These are phyloP conservation scores for Urocyon cinereoargenteus DNA, from an alignment of 2,797 vertebrate genomes.

Conservation along the genomic window DNA sequence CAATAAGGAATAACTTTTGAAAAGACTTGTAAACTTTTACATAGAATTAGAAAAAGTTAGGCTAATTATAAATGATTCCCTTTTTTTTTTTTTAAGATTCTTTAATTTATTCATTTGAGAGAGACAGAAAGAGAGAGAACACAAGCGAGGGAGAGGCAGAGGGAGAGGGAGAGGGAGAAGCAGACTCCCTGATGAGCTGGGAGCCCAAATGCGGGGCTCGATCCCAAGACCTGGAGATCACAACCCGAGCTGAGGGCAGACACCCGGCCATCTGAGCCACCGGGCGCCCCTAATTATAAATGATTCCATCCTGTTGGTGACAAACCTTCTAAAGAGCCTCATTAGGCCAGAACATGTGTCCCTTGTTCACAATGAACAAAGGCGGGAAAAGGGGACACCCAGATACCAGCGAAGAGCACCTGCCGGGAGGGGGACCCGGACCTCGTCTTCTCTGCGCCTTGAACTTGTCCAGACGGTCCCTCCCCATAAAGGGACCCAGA, in stretches of 20 bases:
- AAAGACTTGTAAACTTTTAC: not conserved
- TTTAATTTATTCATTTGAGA: no score
- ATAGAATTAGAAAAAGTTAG: not conserved
- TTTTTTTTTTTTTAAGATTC: no score
- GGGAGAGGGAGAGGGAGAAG: no score
- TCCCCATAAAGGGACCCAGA: not conserved
- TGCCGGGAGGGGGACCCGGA: not conserved
- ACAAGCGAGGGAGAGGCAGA: no score
- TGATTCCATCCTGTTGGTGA: not conserved
- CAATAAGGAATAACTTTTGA: not conserved
- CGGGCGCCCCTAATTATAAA: not conserved
- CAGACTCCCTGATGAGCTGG: no score
- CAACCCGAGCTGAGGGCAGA: no score
- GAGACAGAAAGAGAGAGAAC: no score
- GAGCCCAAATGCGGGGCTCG: no score
- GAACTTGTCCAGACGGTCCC: not conserved
- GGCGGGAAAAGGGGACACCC: not conserved
- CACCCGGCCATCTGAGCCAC: no score
- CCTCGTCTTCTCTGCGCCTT: accelerated
- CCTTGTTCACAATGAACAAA: not conserved
- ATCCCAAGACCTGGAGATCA: no score
- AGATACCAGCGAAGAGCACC: not conserved
- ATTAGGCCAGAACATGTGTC: not conserved
- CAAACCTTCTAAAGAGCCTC: not conserved
- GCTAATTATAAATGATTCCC: not conserved